Conservation (phyloP, 2,113 vertebrate genomes). For the Coturnix japonica region DNA sequence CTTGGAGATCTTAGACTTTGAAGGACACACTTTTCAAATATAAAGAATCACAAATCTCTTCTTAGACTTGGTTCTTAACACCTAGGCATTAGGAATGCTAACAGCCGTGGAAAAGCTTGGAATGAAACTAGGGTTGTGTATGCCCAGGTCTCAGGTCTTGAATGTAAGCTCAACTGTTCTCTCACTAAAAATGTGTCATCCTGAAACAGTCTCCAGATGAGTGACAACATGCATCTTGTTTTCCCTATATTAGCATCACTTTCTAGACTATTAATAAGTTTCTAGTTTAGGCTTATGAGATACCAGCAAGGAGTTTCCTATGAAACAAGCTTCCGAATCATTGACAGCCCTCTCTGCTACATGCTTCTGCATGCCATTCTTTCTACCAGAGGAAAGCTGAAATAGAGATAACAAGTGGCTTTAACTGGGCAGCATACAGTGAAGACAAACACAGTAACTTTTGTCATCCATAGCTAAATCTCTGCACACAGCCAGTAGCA, state of each 20-base stretch:
- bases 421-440: neutral
- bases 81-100: neutral
- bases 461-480: conserved; percentile 8
- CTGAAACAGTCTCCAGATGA: neutral
- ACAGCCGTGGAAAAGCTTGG: neutral
- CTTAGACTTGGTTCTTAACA: neutral
- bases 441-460: neutral
- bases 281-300: neutral
- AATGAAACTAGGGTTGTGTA: neutral
- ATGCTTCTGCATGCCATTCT: neutral
- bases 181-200: neutral
- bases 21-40: neutral
- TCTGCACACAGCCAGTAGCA: neutral
- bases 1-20: neutral
- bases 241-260: neutral
- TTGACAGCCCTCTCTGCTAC: neutral
- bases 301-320: neutral
- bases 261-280: neutral
- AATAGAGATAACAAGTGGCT: neutral
- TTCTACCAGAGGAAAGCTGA: neutral
- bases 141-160: neutral
- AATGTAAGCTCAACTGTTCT: neutral
- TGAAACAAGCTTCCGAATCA: neutral
- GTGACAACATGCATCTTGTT: neutral
- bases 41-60: neutral